Evolutionary conservation across 2,888 invertebrate species (phyloP), one percentile per base, ranked within the genome.

Genomic region (Frankliniella fusca): DNA sequence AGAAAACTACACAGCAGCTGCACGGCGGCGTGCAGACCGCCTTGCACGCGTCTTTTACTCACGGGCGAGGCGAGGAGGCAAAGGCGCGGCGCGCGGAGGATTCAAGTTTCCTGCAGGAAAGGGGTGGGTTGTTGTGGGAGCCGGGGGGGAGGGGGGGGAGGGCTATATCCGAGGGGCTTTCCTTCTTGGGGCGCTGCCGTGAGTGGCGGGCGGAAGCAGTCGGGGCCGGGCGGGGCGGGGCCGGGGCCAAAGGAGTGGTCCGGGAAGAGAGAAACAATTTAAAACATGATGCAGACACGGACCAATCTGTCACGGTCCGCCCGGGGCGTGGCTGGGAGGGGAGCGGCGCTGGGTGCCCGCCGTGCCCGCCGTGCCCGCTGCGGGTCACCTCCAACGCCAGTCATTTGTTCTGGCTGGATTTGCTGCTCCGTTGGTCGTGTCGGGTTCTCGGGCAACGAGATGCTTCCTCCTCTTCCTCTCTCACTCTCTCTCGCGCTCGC

Each of bases 241-340:
- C n/a, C n/a, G n/a, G n/a, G n/a, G 54, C 15, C 54, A 0, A 54
- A 20, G 70, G 12, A 27, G 27, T 61, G 61, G 70, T 12, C 70
- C 11, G 27, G 27, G 70, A 23, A 27, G 27, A 76, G 54, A 20
- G 70, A 76, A 76, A 76, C 70, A 76, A 76, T 76, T 76, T 76
- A 76, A 76, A 76, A 76, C 70, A 76, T 27, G 70, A 76, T 76
- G 27, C 70, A 76, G 70, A 27, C 70, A 76, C 70, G 70, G 70
- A 23, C 23, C 70, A 76, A 76, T 76, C 70, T 10, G 70, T 76
- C 70, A 76, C 23, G 70, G 38, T 38, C 38, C 38, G 38, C 38
- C 5, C 38, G 38, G 38, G 38, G 70, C 23, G 70, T 12, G 70
- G 70, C 23, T n/a, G n/a, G n/a, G n/a, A n/a, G 54, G 54, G 54